Conservation (phyloP, 2,797 vertebrate genomes). For the Clangula hyemalis region DNA sequence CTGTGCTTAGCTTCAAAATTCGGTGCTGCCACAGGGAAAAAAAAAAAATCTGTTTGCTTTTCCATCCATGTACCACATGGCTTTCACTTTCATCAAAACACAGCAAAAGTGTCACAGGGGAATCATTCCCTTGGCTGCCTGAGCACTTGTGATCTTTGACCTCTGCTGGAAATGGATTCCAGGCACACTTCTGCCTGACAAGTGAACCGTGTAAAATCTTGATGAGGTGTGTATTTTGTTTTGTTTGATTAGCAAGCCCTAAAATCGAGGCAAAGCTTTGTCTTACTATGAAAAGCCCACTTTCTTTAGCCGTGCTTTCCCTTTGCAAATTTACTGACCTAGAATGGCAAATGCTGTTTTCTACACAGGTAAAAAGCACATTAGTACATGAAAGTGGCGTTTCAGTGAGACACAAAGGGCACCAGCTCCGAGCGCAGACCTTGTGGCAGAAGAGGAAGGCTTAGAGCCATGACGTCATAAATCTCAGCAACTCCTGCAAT, state of each 20-base stretch:
- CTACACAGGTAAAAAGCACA: neutral
- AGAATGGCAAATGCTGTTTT: neutral
- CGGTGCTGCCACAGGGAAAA: neutral
- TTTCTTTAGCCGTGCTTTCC: neutral
- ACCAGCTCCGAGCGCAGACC: neutral
- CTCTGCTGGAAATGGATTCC: constrained; percentile 62
- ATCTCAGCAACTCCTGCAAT: constrained; percentile 48
- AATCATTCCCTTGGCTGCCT: constrained; percentile 49
- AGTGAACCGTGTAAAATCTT: constrained; percentile 60
- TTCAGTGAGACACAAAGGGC: constrained; percentile 34
- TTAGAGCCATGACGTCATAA: constrained; percentile 66
- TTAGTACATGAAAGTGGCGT: neutral
- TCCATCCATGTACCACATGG: constrained; percentile 38
- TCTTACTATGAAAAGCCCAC: neutral
- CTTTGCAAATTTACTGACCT: constrained; percentile 40
- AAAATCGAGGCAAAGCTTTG: constrained; percentile 12
- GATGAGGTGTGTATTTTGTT: constrained; percentile 54
- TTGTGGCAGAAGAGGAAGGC: constrained; percentile 41
- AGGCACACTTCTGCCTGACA: constrained; percentile 61
- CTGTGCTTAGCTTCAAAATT: constrained; percentile 45
- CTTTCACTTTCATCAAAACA: constrained; percentile 68
- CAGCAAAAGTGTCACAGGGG: constrained; percentile 50
- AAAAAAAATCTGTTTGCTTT: constrained; percentile 33
- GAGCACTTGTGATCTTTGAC: constrained; percentile 59
- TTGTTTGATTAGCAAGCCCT: constrained; percentile 55